Conservation (phyloP, 1,140 invertebrate genomes). For the Callitettix versicolor region DNA sequence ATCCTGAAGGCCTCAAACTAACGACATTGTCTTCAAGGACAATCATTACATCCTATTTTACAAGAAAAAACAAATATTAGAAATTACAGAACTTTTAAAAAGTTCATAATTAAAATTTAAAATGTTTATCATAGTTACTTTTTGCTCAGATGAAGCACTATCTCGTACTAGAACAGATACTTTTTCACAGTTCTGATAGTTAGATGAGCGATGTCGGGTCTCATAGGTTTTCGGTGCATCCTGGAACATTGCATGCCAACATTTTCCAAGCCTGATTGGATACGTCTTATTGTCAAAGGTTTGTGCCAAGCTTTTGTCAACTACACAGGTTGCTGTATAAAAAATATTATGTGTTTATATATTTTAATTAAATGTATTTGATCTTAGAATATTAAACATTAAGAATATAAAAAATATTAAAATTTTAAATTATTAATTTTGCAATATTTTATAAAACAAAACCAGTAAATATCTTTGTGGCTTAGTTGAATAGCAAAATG, state of each 20-base stretch:
- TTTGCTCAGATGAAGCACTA: conserved; percentile 10
- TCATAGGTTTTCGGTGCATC: conserved; percentile 32
- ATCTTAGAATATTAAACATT: no score
- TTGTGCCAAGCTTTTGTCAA: conserved; percentile 40
- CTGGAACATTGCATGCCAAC: conserved; percentile 49
- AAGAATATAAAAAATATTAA: no score
- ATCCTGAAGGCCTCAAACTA: conserved; percentile 21
- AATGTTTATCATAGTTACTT: neutral
- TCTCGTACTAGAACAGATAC: conserved; percentile 34
- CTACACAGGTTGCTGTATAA: conserved; percentile 42
- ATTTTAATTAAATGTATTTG: no score
- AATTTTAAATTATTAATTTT: no score
- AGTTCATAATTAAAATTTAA: neutral
- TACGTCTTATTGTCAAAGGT: conserved; percentile 51
- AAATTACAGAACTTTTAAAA: neutral
- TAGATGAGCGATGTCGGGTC: conserved; percentile 17
- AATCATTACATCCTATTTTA: conserved; percentile 33
- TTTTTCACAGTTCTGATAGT: conserved; percentile 21
- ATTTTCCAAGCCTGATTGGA: conserved; percentile 37
- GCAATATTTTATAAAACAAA: no score
- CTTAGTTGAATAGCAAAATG: no score
- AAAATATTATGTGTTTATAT: conserved; percentile 1
- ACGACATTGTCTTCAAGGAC: conserved; percentile 27
- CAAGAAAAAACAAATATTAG: neutral
- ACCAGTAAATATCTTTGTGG: no score